Evolutionary conservation across 2,113 vertebrate species (phyloP), one percentile per base, ranked within the genome.

Genomic region (Eira barbara): DNA sequence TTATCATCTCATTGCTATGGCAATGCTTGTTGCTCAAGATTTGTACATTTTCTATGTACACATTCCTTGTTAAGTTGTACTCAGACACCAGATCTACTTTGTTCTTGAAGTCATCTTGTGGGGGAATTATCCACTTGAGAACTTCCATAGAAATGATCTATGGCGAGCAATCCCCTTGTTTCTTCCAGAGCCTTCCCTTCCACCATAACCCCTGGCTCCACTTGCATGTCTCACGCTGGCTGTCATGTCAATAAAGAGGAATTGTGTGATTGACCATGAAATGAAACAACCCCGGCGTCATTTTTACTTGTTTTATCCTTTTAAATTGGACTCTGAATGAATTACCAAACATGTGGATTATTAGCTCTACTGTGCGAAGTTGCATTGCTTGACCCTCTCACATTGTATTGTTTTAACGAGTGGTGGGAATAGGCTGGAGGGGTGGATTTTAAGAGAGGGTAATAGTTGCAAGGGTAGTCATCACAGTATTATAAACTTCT

Each of bases 361-460:
- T 55, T 89, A 57, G 29, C 34, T 81, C 49, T 89, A 15, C 57
- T 59, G 29, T 89, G 61, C 93, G 55, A 71, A 88, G 57, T n/a
- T 63, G 27, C 49, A 20, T 34, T 89, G 10, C 61, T 93, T 12
- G 65, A 74, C 10, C 1, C 55, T 91, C 83, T 78, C 93, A 61
- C 59, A 80, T 14, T 65, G 18, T 11, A 59, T 94, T 94, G 85
- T 93, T 71, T 42, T 73, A 55, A 57, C 79, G 80, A 63, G 61
- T 81, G 92, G 67, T 90, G 18, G n/a, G 42, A 87, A 39, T n/a
- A 18, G 23, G 52, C 49, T 88, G 27, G 29, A 45, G 15, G 84
- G 63, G 47, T 97, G 63, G n/a, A 78, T 93, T 95, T 89, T 97
- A 69, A 94, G 61, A 87, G 85, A 80, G 3, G 84, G 39, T 34